Percentiles rank a stretch among this genome's conserved stretches.
These are phyloP conservation scores for Villa cingulata DNA, from an alignment of 2,888 invertebrate genomes.

Conservation along the genomic window DNA sequence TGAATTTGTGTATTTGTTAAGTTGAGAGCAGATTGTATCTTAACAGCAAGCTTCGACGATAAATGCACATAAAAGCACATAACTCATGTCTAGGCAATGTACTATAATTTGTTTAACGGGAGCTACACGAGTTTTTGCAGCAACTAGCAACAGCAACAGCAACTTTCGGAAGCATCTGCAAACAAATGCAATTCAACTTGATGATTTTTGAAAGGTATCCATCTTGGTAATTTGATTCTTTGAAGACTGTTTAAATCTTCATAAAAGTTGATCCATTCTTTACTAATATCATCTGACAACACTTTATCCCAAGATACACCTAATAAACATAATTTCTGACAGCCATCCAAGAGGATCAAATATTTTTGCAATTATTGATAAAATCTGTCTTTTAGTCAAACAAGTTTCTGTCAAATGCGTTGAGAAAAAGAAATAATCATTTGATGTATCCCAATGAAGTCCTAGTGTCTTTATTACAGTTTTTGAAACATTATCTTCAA, in stretches of 20 bases:
- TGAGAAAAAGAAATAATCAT: not conserved
- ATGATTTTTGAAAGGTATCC: not conserved
- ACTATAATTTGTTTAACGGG: slow-evolving; percentile 4
- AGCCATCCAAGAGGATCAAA: slow-evolving; percentile 8
- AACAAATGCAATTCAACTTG: slow-evolving; percentile 3
- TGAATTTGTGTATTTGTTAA: not conserved
- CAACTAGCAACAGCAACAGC: slow-evolving; percentile 3
- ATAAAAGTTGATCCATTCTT: not conserved
- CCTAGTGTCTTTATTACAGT: not conserved
- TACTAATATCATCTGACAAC: not conserved
- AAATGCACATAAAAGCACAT: slow-evolving; percentile 5
- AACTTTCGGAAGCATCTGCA: slow-evolving; percentile 6
- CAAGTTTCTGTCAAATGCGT: not conserved
- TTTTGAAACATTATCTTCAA: not conserved
- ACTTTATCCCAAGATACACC: slow-evolving; percentile 1
- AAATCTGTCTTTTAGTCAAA: slow-evolving; percentile 3
- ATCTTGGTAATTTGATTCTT: not conserved
- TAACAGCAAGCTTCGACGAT: not conserved
- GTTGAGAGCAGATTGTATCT: not conserved
- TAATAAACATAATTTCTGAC: slow-evolving; percentile 1
- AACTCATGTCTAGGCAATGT: slow-evolving; percentile 3
- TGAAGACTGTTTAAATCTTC: not conserved
- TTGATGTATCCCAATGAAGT: not conserved
- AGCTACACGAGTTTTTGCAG: slow-evolving; percentile 9
- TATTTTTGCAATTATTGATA: not conserved